Evolutionary conservation across 1,140 invertebrate genomes (phyloP).

Genomic region (Pristionchus pacificus): DNA sequence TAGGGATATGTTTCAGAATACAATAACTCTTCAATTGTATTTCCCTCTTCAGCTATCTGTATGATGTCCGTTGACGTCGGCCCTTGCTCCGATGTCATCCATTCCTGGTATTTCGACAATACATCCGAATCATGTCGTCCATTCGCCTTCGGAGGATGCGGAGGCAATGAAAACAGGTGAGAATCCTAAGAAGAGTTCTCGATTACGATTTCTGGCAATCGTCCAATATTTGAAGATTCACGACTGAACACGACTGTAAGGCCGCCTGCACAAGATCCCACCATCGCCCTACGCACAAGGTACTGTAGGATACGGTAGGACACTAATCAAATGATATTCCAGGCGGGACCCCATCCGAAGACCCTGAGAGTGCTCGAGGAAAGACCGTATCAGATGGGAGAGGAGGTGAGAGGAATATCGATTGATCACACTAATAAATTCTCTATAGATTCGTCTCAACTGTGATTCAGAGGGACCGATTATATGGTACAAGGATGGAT

Average conservation of each 20-base stretch:
- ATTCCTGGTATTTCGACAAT: constrained; percentile 77
- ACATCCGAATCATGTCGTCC: constrained; percentile 79
- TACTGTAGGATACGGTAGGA: too few species aligned
- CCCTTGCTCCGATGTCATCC: constrained; percentile 71
- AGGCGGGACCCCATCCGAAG: background rate
- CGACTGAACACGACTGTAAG: constrained; percentile 17
- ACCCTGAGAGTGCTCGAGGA: background rate
- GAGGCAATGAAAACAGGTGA: constrained; percentile 75
- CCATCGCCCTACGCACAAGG: too few species aligned
- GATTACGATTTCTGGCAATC: background rate
- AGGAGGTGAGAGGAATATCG: background rate
- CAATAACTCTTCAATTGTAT: too few species aligned
- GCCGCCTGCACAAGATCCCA: too few species aligned
- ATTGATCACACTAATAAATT: background rate
- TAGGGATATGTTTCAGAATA: too few species aligned
- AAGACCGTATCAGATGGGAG: background rate
- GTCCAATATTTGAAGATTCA: constrained; percentile 10
- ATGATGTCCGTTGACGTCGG: constrained; percentile 73
- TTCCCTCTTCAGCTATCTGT: too few species aligned
- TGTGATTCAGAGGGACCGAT: constrained; percentile 23
- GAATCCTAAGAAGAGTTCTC: background rate
- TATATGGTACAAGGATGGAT: constrained; percentile 31
- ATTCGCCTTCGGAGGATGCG: constrained; percentile 79
- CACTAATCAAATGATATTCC: too few species aligned
- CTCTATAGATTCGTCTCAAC: constrained; percentile 19